phyloP scores from a whole-genome alignment of 2,888 invertebrate genomes.

The Mamestra brassicae region DNA sequence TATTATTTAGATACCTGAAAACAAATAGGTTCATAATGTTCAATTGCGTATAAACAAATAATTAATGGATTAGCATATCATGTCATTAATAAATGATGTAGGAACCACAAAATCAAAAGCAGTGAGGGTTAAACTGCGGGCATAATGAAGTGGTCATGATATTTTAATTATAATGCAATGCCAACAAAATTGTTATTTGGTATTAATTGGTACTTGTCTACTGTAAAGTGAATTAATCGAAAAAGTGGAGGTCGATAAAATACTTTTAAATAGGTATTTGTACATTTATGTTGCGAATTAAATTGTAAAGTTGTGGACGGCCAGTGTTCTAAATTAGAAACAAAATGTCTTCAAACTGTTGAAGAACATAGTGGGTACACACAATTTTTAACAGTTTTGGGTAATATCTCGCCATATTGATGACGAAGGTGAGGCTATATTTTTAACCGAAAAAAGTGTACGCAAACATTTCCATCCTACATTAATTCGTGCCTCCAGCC shows the following conservation, averaged over 20 bases:
- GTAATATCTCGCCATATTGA: too few relatives aligned
- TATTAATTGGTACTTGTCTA: background rate
- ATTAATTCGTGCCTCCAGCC: background rate
- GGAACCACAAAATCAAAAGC: background rate
- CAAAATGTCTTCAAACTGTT: too few relatives aligned
- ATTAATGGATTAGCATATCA: conserved; percentile 6
- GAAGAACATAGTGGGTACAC: too few relatives aligned
- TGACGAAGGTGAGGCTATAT: too few relatives aligned
- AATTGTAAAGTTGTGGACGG: too few relatives aligned
- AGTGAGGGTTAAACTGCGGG: background rate
- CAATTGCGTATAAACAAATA: background rate
- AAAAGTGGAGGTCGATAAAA: too few relatives aligned
- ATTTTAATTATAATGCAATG: conserved; percentile 10
- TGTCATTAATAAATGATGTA: background rate
- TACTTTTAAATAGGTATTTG: too few relatives aligned
- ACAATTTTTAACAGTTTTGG: too few relatives aligned
- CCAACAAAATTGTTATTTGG: background rate
- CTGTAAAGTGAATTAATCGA: too few relatives aligned
- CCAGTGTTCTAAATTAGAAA: too few relatives aligned
- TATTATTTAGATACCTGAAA: background rate
- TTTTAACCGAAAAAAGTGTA: too few relatives aligned
- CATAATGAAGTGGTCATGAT: background rate
- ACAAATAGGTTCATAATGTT: background rate
- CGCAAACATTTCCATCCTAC: background rate
- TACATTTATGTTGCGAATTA: too few relatives aligned